Percentiles rank a stretch among this genome's conserved stretches.
Evolutionary conservation across 53 echinoderm and acorn worm genomes (phyloP).

Genomic region (Zoroaster sp.): DNA sequence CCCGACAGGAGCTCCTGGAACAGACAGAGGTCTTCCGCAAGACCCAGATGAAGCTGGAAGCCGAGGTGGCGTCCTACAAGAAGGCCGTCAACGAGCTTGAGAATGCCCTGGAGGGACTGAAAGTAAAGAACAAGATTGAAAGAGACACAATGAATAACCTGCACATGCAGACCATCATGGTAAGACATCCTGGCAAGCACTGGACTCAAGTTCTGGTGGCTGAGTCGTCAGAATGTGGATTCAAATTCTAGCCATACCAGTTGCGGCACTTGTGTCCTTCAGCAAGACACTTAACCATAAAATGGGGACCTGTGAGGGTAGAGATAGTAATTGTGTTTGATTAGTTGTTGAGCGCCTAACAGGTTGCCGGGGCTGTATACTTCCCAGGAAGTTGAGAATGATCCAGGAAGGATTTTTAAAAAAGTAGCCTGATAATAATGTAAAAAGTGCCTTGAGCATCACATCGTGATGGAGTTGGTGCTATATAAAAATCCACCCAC

Average conservation of each 20-base stretch:
- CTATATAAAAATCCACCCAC: too few relatives aligned
- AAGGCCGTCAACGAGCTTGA: conserved; percentile 74
- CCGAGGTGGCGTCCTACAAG: conserved; percentile 78
- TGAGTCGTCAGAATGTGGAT: background rate
- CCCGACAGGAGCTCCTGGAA: conserved; percentile 80
- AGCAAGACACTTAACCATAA: background rate
- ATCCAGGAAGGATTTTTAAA: too few relatives aligned
- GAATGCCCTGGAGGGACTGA: conserved; percentile 85
- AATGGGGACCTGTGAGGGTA: background rate
- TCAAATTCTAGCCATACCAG: background rate
- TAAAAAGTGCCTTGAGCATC: too few relatives aligned
- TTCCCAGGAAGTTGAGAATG: too few relatives aligned
- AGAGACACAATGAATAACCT: conserved; percentile 91
- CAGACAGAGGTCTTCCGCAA: conserved; percentile 73
- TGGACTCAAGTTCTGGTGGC: too few relatives aligned
- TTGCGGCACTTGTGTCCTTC: background rate
- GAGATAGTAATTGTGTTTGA: background rate
- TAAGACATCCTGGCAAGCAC: too few relatives aligned
- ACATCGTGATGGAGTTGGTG: too few relatives aligned
- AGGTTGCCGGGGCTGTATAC: background rate
- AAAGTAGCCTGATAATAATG: too few relatives aligned
- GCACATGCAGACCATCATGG: conserved; percentile 91
- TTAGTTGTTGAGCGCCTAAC: background rate
- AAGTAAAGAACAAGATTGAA: conserved; percentile 85
- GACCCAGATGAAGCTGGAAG: conserved; percentile 78